Conservation (phyloP, 1,140 invertebrate species). For the Lanistes nyassanus region DNA sequence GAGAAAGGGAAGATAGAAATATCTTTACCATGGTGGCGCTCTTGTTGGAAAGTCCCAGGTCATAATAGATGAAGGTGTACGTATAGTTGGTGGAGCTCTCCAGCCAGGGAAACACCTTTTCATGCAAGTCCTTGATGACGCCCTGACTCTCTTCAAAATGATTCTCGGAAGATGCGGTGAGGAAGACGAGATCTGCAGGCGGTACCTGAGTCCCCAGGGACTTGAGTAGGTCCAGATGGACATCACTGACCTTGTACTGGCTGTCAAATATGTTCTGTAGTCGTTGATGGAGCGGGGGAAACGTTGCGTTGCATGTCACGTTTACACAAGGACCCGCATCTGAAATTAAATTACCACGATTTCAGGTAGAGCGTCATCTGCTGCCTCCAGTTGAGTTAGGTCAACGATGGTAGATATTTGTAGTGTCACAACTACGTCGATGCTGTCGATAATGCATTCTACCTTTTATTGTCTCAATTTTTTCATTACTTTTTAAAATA, state of each 20-base stretch:
- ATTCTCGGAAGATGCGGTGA: neutral
- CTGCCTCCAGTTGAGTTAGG: too few relatives aligned
- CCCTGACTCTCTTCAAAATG: slow-evolving; percentile 21
- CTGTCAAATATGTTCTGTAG: neutral
- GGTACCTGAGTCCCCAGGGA: neutral
- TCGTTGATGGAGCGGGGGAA: neutral
- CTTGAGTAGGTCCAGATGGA: neutral
- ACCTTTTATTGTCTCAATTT: too few relatives aligned
- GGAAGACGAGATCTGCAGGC: too few relatives aligned
- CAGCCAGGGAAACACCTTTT: slow-evolving; percentile 18
- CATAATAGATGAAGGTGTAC: slow-evolving; percentile 10
- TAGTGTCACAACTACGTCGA: too few relatives aligned
- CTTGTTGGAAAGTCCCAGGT: neutral
- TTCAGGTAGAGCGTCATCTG: too few relatives aligned
- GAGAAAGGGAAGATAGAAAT: neutral
- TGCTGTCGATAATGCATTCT: too few relatives aligned
- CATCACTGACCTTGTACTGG: neutral
- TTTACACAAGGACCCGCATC: neutral
- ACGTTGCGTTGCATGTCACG: neutral
- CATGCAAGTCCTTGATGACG: slow-evolving; percentile 19
- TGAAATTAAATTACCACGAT: too few relatives aligned
- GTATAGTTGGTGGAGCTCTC: neutral
- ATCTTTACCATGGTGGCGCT: slow-evolving; percentile 2
- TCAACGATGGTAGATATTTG: too few relatives aligned
- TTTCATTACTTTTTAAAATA: too few relatives aligned